phyloP scores from a whole-genome alignment of 2,888 invertebrate genomes.

The Chalcis sispes region DNA sequence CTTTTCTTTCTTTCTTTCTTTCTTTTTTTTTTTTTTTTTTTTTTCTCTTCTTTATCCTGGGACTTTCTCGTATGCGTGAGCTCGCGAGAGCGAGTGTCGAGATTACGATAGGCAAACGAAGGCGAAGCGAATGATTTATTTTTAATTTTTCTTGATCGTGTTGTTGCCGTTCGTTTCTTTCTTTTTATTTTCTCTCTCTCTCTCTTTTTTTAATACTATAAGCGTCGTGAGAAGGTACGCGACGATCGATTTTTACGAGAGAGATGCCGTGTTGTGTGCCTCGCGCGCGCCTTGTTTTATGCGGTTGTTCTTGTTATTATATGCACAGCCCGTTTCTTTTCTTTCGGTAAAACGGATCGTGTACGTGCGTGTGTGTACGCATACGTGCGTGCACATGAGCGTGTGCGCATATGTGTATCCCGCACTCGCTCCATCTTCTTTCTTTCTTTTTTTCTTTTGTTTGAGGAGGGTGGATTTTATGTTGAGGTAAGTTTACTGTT shows the following conservation, averaged over 20 bases:
- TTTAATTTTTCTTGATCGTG: neutral
- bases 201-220: slow-evolving; percentile 27
- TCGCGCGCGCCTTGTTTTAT: slow-evolving; percentile 19
- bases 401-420: neutral
- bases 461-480: too few species aligned
- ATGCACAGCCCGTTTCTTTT: slow-evolving; percentile 2
- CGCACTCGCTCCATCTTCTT: neutral
- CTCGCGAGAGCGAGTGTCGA: neutral
- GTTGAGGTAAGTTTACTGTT: too few species aligned
- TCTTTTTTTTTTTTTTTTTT: too few species aligned
- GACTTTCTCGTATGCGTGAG: neutral
- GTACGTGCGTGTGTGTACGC: neutral
- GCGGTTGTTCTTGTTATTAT: slow-evolving; percentile 28
- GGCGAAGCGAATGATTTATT: neutral
- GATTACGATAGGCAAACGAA: too few species aligned
- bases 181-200: neutral
- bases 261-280: slow-evolving; percentile 28
- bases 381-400: neutral
- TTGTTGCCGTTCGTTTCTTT: neutral
- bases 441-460: neutral
- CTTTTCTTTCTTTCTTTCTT: too few species aligned
- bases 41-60: too few species aligned
- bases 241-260: slow-evolving; percentile 52
- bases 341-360: too few species aligned
- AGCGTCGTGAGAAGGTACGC: slow-evolving; percentile 14